Evolutionary conservation across 2,888 invertebrate genomes (phyloP), one percentile per base, ranked within the genome.

Genomic region (Prosapia bicincta): DNA sequence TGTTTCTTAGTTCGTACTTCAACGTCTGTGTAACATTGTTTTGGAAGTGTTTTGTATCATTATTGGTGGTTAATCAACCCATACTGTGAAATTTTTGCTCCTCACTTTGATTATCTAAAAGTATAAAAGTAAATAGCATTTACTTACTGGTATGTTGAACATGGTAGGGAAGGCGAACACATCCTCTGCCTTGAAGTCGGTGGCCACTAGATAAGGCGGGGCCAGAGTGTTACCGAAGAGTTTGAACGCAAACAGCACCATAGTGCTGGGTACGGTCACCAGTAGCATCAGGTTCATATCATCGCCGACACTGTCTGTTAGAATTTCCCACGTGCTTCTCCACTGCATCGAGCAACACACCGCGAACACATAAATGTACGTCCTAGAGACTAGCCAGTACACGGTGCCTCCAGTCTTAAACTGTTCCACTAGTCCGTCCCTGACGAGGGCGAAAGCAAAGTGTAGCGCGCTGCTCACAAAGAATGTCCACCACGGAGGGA

Each of bases 81-180:
- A n/a, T n/a, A n/a, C n/a, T n/a, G n/a, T n/a, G n/a, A n/a, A n/a
- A n/a, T n/a, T n/a, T n/a, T n/a, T n/a, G n/a, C n/a, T n/a, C n/a
- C n/a, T n/a, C n/a, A n/a, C n/a, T n/a, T n/a, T n/a, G n/a, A n/a
- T n/a, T n/a, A n/a, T n/a, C n/a, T n/a, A n/a, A n/a, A n/a, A n/a
- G n/a, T n/a, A n/a, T n/a, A n/a, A n/a, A n/a, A n/a, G n/a, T 28
- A 28, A 28, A 28, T 28, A 28, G 9, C 28, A 67, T 38, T 23
- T 43, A 78, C 93, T 91, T 88, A 94, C 94, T 89, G 91, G 85
- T 78, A 89, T 90, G 83, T 93, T 89, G 84, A 94, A 95, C 91
- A 94, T 93, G 69, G 95, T 95, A 54, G 91, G 90, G 80, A 95
- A 92, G 79, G 92, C 90, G 85, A 95, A 96, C 71, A 81, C 78